Base-by-base conservation (phyloP, 2,888 invertebrate species). In the Eueremaeus valkanovi region DNA sequence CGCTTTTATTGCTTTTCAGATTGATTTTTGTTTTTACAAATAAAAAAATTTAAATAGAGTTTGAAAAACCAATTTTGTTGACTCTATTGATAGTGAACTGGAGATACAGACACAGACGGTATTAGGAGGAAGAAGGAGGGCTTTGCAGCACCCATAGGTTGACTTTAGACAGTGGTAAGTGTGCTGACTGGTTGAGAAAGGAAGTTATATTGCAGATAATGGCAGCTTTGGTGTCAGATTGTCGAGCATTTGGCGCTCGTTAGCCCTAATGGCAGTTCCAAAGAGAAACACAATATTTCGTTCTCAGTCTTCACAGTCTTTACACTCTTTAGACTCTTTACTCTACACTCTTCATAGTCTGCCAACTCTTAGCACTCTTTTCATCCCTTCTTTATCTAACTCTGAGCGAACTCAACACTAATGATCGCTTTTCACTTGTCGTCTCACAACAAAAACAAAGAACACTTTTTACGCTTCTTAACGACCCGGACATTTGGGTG, bases 401-500 rank as follows among this genome's bases (percentile, higher is more conserved):
- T n/a, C n/a, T n/a, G n/a, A 36, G 33, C n/a, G 16, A 68, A 68
- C 68, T 31, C 27, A 29, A 58, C 51, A 27, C 63, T 63, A 63
- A 63, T 63, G 63, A 63, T 63, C 33, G 29, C 21, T 33, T 8
- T 6, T 63, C 21, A 27, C 21, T 33, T 8, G 6, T 63, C 21
- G 55, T 63, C 63, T 63, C 18, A 24, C 29, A 18, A 61, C 61
- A 61, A 33, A 63, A 63, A 63, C 63, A 63, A 63, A 33, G 63
- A 18, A 6, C 27, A 61, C 61, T 16, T 63, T 63, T 63, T 63
- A n/a, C 36, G 18, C 33, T 21, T 68, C 40, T 27, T 68, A 68
- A 68, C 68, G 68, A 68, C 24, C 63, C 68, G 68, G 68, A 68
- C 68, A 24, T 40, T 42, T 42, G 68, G 68, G 68, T 68, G 68